Conservation (phyloP, 53 echinoderm and acorn worm species). For the Holothuria scabra region DNA sequence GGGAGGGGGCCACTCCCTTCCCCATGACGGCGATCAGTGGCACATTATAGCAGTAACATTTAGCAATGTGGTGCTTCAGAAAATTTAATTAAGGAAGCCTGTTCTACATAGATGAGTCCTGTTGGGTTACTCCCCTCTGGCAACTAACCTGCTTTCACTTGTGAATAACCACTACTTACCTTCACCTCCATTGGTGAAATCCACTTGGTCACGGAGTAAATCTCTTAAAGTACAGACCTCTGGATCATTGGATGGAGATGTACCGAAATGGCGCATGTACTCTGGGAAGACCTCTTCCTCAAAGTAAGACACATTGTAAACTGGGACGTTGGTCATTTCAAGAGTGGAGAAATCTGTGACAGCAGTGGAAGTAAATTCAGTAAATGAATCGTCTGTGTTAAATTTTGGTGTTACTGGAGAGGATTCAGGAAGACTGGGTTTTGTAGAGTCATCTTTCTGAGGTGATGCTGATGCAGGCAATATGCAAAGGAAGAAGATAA, state of each 20-base stretch:
- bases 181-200: constrained; percentile 25
- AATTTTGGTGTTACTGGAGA: not conserved
- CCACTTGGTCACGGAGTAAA: not conserved
- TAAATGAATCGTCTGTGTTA: not conserved
- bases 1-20: too few species aligned
- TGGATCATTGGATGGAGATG: not conserved
- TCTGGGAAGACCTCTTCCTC: not conserved
- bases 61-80: too few species aligned
- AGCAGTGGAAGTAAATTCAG: constrained; percentile 5
- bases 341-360: not conserved
- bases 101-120: too few species aligned
- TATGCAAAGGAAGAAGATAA: not conserved
- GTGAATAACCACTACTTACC: not conserved
- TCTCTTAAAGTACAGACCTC: not conserved
- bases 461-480: constrained; percentile 19
- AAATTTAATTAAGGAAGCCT: too few species aligned
- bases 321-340: too few species aligned
- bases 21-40: too few species aligned
- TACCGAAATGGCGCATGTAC: not conserved
- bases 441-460: constrained; percentile 4
- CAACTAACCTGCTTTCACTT: too few species aligned
- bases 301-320: constrained; percentile 16
- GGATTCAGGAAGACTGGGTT: too few species aligned
- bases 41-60: too few species aligned
- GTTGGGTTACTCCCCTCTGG: too few species aligned